Evolutionary conservation across 2,113 vertebrate species (phyloP), one percentile per base, ranked within the genome.

Genomic region (Notechis scutatus): DNA sequence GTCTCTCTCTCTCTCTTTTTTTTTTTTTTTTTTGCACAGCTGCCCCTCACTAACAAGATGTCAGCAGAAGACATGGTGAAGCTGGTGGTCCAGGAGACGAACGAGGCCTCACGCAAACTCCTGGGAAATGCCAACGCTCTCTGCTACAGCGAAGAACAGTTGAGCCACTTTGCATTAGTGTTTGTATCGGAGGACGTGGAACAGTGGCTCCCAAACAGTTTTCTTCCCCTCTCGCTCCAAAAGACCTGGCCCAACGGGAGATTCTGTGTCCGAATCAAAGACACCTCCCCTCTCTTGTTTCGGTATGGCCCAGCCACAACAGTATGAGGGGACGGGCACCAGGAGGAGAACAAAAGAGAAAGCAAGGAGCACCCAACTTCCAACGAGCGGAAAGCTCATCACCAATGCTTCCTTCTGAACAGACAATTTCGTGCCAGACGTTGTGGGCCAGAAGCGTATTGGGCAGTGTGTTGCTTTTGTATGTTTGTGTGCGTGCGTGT

Each of bases 61-160:
- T 98, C 98, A 0, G 98, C 98, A 0, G 90, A 95, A 91, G 98
- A 99, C 95, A 98, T 99, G 96, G 97, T 99, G 59, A 98, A 98
- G 94, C 94, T 99, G 96, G 99, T 98, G 94, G 98, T 99, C 88
- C 98, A 98, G 26, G 98, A 99, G 97, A 99, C 99, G 97, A 99
- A 99, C 24, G 26, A 81, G 0, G 91, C 98, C 87, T 98, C 98
- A 0, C 96, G 95, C 0, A 93, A 96, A 0, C 50, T 98, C 94
- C 96, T 98, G 94, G 97, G 97, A 0, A 21, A 90, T 54, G 93
- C 96, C 0, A 96, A 97, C 0, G 94, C 96, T 29, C 94, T 97
- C 94, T 96, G 98, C 92, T 98, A 98, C 24, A 6, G 96, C 0
- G 95, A 98, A 9, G 99, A 99, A 92, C 98, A 99, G 95, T 93